Base-by-base conservation (phyloP, 2,888 invertebrate genomes). In the Nebria salina region DNA sequence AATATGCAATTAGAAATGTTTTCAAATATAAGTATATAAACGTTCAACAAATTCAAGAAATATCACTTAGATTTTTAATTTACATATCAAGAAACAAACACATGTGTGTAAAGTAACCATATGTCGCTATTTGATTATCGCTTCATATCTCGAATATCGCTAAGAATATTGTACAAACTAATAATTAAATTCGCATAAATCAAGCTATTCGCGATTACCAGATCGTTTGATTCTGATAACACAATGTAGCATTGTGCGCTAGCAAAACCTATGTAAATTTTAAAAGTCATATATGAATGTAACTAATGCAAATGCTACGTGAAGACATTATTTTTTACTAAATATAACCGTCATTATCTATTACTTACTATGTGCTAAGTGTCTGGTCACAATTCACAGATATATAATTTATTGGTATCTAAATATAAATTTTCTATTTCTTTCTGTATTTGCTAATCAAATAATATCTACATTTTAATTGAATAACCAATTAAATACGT, bases 121-220 rank as follows among this genome's bases (percentile, higher is more conserved):
- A 54, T 54, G 54, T 54, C 54, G 54, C 8, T 3, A 54, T 54
- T 54, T 54, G 54, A 54, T 54, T 54, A 54, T 54, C 54, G 54
- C 7, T 54, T 54, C 54, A 13, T 54, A 54, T 54, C 54, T 54
- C 8, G 54, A 54, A 54, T 54, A 8, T 54, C 54, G 54, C 54
- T 54, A 54, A 54, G 7, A 54, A 54, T 54, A 54, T 54, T 54
- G 13, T 7, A 54, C 11, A 54, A 54, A 54, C 54, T 54, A 6
- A 54, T 54, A 54, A 54, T 54, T 54, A 54, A 54, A 54, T 54
- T 54, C 54, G 54, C 54, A 54, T 54, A 54, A 54, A 54, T 54
- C 54, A 54, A 54, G 54, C 54, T 54, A 54, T 54, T 54, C 54
- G 13, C 54, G 54, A 54, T 54, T 54, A 54, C 54, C 54, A 11